Evolutionary conservation across 2,797 vertebrate genomes (phyloP).

Genomic region (Enteromius unitaeniatus): DNA sequence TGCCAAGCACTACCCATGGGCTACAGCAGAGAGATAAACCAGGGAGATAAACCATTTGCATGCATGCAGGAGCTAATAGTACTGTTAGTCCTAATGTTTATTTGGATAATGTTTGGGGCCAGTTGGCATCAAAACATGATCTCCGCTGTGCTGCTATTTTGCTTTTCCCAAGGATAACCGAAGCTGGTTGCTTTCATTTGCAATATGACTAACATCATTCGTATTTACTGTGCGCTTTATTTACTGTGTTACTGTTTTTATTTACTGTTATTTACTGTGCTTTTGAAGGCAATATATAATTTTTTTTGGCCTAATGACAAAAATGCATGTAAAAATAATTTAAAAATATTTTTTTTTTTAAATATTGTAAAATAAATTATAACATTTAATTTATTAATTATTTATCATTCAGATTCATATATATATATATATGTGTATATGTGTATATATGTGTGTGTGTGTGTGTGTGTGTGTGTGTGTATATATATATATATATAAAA

Average conservation of each 20-base stretch:
- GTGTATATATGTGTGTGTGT: too few relatives aligned
- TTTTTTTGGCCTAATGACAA: not conserved
- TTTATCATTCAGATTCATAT: too few relatives aligned
- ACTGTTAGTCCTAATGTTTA: conserved; percentile 51
- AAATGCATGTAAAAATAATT: not conserved
- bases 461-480: too few relatives aligned
- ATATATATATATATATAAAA: too few relatives aligned
- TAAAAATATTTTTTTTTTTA: too few relatives aligned
- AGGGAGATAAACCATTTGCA: conserved; percentile 29
- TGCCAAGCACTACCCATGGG: conserved; percentile 31
- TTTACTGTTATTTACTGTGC: not conserved
- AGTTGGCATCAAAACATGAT: conserved; percentile 1
- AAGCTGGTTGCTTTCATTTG: not conserved
- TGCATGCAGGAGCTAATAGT: conserved; percentile 39
- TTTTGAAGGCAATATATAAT: not conserved
- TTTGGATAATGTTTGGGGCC: conserved; percentile 10
- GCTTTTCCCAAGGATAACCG: not conserved
- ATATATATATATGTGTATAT: too few relatives aligned
- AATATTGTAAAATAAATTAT: too few relatives aligned
- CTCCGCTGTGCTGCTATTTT: not conserved
- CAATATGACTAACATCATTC: conserved; percentile 8
- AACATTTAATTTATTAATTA: too few relatives aligned
- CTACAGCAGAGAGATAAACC: conserved; percentile 25
- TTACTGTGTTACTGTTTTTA: not conserved
- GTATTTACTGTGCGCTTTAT: not conserved